Base-by-base conservation (phyloP, 2,113 vertebrate species). In the Oxygymnocypris stewartii region DNA sequence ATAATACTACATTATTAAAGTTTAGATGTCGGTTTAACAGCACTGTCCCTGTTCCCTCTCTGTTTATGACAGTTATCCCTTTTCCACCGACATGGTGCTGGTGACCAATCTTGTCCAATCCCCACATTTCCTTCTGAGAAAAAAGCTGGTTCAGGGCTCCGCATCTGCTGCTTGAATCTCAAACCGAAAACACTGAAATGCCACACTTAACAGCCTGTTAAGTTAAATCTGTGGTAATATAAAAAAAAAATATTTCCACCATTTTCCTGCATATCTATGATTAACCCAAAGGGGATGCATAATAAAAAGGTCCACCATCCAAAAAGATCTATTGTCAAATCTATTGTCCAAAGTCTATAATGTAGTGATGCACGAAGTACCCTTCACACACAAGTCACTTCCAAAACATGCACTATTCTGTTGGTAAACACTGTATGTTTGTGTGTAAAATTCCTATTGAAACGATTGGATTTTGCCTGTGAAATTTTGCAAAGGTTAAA, bases 1-100 rank as follows among this genome's bases (percentile, higher is more conserved):
- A 91, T 91, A 92, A 89, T 85, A 90, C 90, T 90, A 88, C 82
- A 89, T 89, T 87, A 90, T 90, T 61, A 84, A 82, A 85, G 88
- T 90, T 88, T 89, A 87, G 77, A 89, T 87, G 85, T 91, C 59
- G 14, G 71, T 67, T 88, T 90, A 91, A 91, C 89, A 89, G 90
- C 89, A 87, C 85, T 2, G 2, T 87, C 54, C 86, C 88, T 49
- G 79, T 54, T 78, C 71, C 78, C 79, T 40, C 69, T 79, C 65
- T 78, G 71, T n/a, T n/a, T n/a, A n/a, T n/a, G n/a, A n/a, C n/a
- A n/a, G n/a, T 91, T 47, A 65, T 40, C 57, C 37, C 40, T 28
- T 81, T 28, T 65, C 37, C 40, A 65, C 61, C 1, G 37, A 47
- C 23, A 65, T 3, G 4, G 37, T 81, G 79, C 37, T 80, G 57